A percentile compares a stretch with the other conserved stretches of the same genome.
Conservation (phyloP, 2,113 vertebrate genomes). For the Lepidothrix coronata region DNA sequence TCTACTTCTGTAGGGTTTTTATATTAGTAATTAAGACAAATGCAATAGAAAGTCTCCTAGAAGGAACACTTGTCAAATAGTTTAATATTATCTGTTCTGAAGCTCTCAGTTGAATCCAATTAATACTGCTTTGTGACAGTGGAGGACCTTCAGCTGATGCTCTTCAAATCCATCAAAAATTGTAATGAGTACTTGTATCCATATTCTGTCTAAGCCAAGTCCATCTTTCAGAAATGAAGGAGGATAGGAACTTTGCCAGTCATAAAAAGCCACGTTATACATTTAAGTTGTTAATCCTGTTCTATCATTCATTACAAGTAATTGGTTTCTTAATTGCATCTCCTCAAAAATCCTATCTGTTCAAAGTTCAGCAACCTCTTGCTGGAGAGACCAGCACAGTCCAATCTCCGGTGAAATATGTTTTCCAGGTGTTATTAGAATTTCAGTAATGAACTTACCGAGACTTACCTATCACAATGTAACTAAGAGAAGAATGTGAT, state of each 20-base stretch:
- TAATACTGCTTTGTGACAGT: not conserved
- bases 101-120: slow-evolving; percentile 24
- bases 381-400: not conserved
- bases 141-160: slow-evolving; percentile 41
- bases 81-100: slow-evolving; percentile 28
- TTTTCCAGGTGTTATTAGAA: slow-evolving; percentile 10
- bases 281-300: slow-evolving; percentile 26
- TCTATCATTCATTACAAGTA: slow-evolving; percentile 6
- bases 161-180: slow-evolving; percentile 51
- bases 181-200: not conserved
- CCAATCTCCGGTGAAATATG: slow-evolving; percentile 11
- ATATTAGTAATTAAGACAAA: slow-evolving; percentile 50
- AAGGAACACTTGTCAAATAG: slow-evolving; percentile 3
- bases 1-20: not conserved
- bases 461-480: not conserved
- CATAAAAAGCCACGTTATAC: not conserved
- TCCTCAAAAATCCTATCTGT: slow-evolving; percentile 21
- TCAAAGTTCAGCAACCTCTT: slow-evolving; percentile 5
- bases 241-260: not conserved
- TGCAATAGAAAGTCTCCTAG: not conserved
- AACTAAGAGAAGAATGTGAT: not conserved
- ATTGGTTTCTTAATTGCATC: slow-evolving; percentile 61
- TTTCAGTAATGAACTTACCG: slow-evolving; percentile 7
- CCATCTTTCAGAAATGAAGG: not conserved
- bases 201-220: not conserved